phyloP scores from a whole-genome alignment of 2,113 vertebrate species.

The Zeus faber region DNA sequence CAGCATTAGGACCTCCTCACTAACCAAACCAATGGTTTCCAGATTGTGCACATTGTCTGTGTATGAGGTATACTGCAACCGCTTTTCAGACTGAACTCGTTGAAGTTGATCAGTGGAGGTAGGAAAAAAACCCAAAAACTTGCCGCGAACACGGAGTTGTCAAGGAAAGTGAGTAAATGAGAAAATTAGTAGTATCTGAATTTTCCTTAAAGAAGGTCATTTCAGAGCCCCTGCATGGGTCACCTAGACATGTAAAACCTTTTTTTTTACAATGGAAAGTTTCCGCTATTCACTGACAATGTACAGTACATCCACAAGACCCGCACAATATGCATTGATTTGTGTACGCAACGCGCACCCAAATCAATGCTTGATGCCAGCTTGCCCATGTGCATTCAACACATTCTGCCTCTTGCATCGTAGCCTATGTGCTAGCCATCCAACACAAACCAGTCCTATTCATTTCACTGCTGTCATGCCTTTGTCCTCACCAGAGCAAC shows the following conservation, averaged over 20 bases:
- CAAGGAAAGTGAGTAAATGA: no score
- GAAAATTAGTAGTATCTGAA: no score
- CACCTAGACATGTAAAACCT: no score
- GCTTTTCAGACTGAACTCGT: not conserved
- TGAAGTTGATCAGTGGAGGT: no score
- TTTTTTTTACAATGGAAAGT: no score
- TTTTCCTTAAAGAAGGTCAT: not conserved
- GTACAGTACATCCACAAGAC: no score
- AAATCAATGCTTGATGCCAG: constrained; percentile 24
- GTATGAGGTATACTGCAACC: constrained; percentile 3
- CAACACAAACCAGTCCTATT: constrained; percentile 79
- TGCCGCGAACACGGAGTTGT: no score
- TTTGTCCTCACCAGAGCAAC: constrained; percentile 99
- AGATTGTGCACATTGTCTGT: constrained; percentile 1
- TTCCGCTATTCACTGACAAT: no score
- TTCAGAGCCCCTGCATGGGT: no score
- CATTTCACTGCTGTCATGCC: constrained; percentile 95
- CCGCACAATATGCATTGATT: not conserved
- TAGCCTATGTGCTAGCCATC: constrained; percentile 40
- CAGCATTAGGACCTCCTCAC: constrained; percentile 6
- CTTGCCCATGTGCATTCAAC: constrained; percentile 42
- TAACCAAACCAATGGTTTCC: no score
- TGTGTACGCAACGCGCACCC: not conserved
- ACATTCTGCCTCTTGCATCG: constrained; percentile 29
- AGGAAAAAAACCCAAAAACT: no score